Base-by-base conservation (phyloP, 2,113 vertebrate species). In the Ammodramus savannarum region DNA sequence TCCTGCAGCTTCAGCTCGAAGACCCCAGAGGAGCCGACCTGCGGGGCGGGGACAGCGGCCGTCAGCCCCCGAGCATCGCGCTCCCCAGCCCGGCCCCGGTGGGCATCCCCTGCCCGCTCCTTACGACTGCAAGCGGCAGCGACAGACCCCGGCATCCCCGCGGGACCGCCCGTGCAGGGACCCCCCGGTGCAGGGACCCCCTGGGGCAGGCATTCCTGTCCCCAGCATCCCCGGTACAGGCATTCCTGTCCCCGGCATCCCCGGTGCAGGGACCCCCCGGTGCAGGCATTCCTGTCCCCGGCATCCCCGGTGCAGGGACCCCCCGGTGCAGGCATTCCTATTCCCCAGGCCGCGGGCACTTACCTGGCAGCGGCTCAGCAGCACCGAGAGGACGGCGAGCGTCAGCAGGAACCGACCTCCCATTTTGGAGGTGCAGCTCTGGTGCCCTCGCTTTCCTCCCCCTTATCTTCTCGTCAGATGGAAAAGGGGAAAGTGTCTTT, bases 1-100 rank as follows among this genome's bases (percentile, higher is more conserved):
- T 99, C 99, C 97, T 99, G 99, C 96, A 99, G 97, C 97, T 99
- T 99, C 97, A 99, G 96, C 98, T 99, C 99, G 96, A 99, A 99
- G 73, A 99, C 98, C 32, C 99, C 99, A 16, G 99, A 99, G 97
- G 98, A 97, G 89, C 97, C 97, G 83, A 99, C 98, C 99, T 99
- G 97, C 39, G 54, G 62, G 94, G 68, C n/a, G n/a, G 54, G 81
- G 75, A 94, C 48, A 78, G 90, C 20, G 39, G 59, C 81, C 38
- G 78, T 93, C 92, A 94, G 77, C 59, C 51, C 3, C n/a, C 46
- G 38, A 66, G 75, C 79, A 44, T 51, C 66, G 8, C 59, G 18
- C 17, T 89, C 18, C 51, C 65, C 62, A 11, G 41, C 46, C 74
- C 55, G 20, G 29, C 11, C 65, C 57, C 75, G 8, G 23, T 16